phyloP scores from a whole-genome alignment of 2,888 invertebrate species.

The Dryococelus australis region DNA sequence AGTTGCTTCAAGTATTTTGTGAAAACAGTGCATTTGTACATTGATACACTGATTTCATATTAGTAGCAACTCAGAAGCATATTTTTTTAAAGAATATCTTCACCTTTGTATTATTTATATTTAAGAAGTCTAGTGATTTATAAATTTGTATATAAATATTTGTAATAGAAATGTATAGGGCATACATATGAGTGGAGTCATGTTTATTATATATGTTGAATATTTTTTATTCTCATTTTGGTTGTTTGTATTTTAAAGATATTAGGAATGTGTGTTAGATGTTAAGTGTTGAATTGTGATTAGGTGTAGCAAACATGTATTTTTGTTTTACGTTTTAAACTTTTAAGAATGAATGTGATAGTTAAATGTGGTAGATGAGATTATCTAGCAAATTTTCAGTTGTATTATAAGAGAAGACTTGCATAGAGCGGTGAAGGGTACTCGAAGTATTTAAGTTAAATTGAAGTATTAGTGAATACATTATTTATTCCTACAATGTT shows the following conservation, averaged over 20 bases:
- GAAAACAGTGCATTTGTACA: conserved; percentile 10
- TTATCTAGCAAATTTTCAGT: conserved; percentile 33
- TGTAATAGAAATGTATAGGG: background rate
- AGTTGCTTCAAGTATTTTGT: background rate
- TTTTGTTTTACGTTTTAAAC: conserved; percentile 17
- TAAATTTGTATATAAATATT: background rate
- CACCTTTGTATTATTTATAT: background rate
- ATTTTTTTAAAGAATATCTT: background rate
- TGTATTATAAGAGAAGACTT: conserved; percentile 39
- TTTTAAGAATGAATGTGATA: conserved; percentile 38
- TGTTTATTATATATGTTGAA: background rate
- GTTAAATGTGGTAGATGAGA: conserved; percentile 27
- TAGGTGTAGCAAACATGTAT: conserved; percentile 21
- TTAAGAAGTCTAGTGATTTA: background rate
- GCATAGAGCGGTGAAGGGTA: conserved; percentile 38
- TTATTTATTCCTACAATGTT: conserved; percentile 25
- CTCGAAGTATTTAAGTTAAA: conserved; percentile 38
- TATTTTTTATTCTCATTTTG: conserved; percentile 25
- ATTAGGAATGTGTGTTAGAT: background rate
- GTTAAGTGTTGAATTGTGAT: conserved; percentile 21
- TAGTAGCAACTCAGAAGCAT: background rate
- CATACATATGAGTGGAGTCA: background rate
- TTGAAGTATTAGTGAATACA: conserved; percentile 34
- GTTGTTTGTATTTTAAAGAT: conserved; percentile 20
- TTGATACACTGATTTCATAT: background rate